Conservation (phyloP, 2,888 invertebrate species). For the Sylvicola fuscatus region DNA sequence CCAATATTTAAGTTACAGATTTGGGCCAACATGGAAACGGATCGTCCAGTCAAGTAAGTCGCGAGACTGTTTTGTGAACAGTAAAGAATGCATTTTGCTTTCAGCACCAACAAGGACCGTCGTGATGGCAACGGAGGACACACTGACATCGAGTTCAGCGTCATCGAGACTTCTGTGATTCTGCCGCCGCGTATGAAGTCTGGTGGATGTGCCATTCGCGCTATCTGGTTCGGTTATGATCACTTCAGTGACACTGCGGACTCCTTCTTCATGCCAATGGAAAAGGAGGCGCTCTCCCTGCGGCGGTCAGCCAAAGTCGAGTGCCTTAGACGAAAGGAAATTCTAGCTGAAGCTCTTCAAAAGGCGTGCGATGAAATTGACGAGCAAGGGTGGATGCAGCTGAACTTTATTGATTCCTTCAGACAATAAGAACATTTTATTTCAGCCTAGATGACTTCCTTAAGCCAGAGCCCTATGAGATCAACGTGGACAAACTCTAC, state of each 20-base stretch:
- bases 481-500: conserved; percentile 24
- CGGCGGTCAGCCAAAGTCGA: conserved; percentile 12
- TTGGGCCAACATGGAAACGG: too few species aligned
- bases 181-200: conserved; percentile 26
- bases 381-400: neutral
- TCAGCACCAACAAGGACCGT: too few species aligned
- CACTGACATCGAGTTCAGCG: conserved; percentile 26
- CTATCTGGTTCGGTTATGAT: conserved; percentile 30
- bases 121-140: conserved; percentile 16
- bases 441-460: too few species aligned
- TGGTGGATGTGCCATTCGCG: conserved; percentile 26
- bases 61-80: too few species aligned
- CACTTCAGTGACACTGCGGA: conserved; percentile 30
- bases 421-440: neutral
- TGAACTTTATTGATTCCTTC: neutral
- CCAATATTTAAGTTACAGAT: too few species aligned
- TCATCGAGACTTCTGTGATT: conserved; percentile 23
- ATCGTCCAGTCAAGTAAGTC: too few species aligned
- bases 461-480: conserved; percentile 12
- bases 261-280: conserved; percentile 15
- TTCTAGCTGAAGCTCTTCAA: conserved; percentile 9
- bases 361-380: neutral
- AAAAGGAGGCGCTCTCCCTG: conserved; percentile 6
- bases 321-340: conserved; percentile 25
- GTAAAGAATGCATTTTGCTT: too few species aligned